phyloP scores from a whole-genome alignment of 1,140 invertebrate genomes.

The Chelonus insularis region DNA sequence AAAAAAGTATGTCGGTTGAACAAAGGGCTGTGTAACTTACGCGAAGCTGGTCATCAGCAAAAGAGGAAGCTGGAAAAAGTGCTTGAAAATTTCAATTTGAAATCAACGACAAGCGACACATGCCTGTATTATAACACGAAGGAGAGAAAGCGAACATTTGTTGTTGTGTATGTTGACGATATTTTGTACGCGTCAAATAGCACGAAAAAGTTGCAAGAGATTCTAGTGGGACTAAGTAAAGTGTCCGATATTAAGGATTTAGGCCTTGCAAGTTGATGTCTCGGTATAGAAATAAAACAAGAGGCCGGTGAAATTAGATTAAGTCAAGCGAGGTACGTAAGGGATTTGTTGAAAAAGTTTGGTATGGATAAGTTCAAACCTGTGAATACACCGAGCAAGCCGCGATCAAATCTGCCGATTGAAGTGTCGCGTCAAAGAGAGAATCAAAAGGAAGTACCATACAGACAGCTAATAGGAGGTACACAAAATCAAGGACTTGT shows the following conservation, averaged over 20 bases:
- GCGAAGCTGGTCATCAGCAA: not conserved
- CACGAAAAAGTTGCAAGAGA: slow-evolving; percentile 6
- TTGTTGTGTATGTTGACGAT: slow-evolving; percentile 45
- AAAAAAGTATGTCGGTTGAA: not conserved
- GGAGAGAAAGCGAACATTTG: not conserved
- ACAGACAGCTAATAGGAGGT: slow-evolving; percentile 42
- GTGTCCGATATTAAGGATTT: slow-evolving; percentile 36
- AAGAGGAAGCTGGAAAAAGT: not conserved
- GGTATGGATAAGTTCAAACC: slow-evolving; percentile 46
- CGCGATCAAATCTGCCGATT: not conserved
- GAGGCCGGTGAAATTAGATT: slow-evolving; percentile 5
- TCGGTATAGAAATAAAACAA: slow-evolving; percentile 31
- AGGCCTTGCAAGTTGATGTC: slow-evolving; percentile 25
- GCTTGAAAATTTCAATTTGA: not conserved
- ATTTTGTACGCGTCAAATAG: slow-evolving; percentile 41
- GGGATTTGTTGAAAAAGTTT: slow-evolving; percentile 44
- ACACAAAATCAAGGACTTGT: slow-evolving; percentile 39
- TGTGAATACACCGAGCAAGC: slow-evolving; percentile 42
- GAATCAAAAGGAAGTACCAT: slow-evolving; percentile 18
- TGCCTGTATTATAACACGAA: not conserved
- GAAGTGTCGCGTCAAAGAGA: not conserved
- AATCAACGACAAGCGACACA: not conserved
- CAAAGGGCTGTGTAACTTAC: not conserved
- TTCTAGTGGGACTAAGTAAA: slow-evolving; percentile 24
- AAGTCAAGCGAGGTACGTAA: slow-evolving; percentile 37